Evolutionary conservation across 2,797 vertebrate genomes (phyloP).

Genomic region (Trichosurus vulpecula): DNA sequence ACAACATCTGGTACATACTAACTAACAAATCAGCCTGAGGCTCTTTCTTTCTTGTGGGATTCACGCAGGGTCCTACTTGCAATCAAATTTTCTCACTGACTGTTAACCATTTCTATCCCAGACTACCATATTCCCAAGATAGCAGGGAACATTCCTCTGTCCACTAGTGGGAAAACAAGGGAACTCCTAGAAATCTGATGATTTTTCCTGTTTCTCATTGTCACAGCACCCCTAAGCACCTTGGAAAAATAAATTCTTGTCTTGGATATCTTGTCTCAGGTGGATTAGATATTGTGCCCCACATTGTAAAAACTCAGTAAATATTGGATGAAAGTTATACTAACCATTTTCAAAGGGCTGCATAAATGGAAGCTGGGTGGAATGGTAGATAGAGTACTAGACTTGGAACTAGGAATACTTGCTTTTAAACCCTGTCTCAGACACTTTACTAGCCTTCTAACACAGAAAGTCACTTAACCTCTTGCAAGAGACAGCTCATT

Average conservation of each 20-base stretch:
- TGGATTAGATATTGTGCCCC: neutral
- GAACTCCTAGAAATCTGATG: neutral
- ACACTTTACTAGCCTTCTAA: neutral
- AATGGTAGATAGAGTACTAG: neutral
- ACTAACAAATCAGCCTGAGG: slow-evolving; percentile 32
- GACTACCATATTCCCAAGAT: neutral
- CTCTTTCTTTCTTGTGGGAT: slow-evolving; percentile 37
- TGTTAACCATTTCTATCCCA: neutral
- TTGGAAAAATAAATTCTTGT: neutral
- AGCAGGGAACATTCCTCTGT: neutral
- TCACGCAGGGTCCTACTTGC: neutral
- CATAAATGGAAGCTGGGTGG: neutral
- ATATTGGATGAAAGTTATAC: neutral
- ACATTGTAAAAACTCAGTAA: neutral
- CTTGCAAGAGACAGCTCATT: neutral
- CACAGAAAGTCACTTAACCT: neutral
- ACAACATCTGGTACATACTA: slow-evolving; percentile 69
- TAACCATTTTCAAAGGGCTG: neutral
- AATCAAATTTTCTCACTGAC: neutral
- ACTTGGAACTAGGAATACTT: neutral
- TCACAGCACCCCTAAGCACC: too few relatives aligned
- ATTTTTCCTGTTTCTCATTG: neutral
- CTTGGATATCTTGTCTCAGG: neutral
- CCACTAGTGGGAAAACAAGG: neutral
- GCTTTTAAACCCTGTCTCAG: neutral